Base-by-base conservation (phyloP, 2,113 vertebrate genomes). In the Chionomys nivalis region DNA sequence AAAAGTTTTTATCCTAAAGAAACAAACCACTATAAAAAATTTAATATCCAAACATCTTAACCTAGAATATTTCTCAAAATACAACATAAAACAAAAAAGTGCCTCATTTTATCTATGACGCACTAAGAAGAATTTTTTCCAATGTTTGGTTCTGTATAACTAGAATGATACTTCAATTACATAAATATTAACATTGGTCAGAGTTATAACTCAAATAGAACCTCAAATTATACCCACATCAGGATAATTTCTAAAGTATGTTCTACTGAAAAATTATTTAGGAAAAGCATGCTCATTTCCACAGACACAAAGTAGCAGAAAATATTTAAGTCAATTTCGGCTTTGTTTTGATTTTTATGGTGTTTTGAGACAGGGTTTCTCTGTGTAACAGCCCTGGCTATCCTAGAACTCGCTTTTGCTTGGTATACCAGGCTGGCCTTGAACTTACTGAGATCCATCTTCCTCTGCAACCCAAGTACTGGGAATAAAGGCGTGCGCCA, bases 141-240 rank as follows among this genome's bases (percentile, higher is more conserved):
- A 91, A 79, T 21, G 63, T 88, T 70, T 65, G 44, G 47, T 58
- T 94, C 58, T 49, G 17, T 79, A 44, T 77, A 81, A 81, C 49
- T 76, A 95, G 23, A 92, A 42, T 90, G 11, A 86, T 16, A 81
- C 39, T 49, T 91, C 39, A 78, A 73, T 44, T 72, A 86, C 3
- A 94, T 24, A 93, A 92, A 94, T 76, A 90, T 49, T 93, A 58
- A 92, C 75, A 42, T 68, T 72, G 17, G 11, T 88, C 23, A 96
- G 1, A 96, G 1, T 9, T 85, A 3, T 73, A 96, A 91, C n/a
- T 96, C 87, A 89, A 96, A 8, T 5, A 77, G 23, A 85, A 87
- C 65, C n/a, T 90, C 8, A 82, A 83, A 10, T 86, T 24, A 87
- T 11, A 91, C 24, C n/a, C 3, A 78, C 92, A 11, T 7, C 85